These are phyloP conservation scores for Mellilla xanthometata DNA, from an alignment of 2,888 invertebrate genomes.

Conservation along the genomic window DNA sequence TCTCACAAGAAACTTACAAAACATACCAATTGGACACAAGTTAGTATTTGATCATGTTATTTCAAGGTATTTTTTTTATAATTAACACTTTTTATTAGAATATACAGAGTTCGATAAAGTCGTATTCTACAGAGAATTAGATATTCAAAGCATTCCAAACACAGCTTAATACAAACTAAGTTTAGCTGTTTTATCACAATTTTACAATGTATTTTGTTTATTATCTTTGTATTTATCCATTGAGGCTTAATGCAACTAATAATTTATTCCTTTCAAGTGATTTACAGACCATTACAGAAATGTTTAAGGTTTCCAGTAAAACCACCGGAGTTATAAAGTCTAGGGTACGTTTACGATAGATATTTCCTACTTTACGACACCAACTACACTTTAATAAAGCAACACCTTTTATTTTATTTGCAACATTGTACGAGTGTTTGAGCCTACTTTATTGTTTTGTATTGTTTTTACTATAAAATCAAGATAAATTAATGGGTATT, in stretches of 20 bases:
- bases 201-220: conserved; percentile 56
- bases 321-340: conserved; percentile 59
- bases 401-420: conserved; percentile 49
- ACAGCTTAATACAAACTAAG: conserved; percentile 7
- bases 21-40: too few species aligned
- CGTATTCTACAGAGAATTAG: too few species aligned
- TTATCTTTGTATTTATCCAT: conserved; percentile 54
- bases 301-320: conserved; percentile 59
- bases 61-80: too few species aligned
- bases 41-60: too few species aligned
- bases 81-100: too few species aligned
- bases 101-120: too few species aligned
- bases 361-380: conserved; percentile 60
- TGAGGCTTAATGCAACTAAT: conserved; percentile 59
- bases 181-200: conserved; percentile 38
- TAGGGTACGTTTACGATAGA: conserved; percentile 64
- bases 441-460: too few species aligned
- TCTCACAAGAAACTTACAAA: too few species aligned
- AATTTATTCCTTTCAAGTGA: conserved; percentile 69
- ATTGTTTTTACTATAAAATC: too few species aligned
- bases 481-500: too few species aligned
- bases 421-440: conserved; percentile 38
- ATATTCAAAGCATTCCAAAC: neutral
- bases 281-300: conserved; percentile 65
- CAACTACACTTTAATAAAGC: conserved; percentile 53